Conservation (phyloP, 2,888 invertebrate genomes). For the Nomada hirtipes region DNA sequence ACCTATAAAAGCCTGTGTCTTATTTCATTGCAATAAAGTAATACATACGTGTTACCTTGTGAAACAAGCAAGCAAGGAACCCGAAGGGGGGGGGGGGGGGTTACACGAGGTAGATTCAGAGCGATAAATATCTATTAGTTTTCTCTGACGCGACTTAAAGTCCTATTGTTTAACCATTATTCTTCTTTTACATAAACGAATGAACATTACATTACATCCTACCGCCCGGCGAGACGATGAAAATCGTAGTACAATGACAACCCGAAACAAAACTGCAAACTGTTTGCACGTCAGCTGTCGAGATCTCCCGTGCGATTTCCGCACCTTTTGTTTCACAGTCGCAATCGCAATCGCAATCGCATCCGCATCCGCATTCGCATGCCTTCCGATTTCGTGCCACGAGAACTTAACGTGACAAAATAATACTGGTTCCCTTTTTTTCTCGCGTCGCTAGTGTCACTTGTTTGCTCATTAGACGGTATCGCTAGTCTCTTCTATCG, state of each 20-base stretch:
- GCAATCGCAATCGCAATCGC: no score
- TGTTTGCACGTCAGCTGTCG: slow-evolving; percentile 1
- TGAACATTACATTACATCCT: slow-evolving; percentile 2
- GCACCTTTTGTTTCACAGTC: no score
- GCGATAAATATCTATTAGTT: slow-evolving; percentile 23
- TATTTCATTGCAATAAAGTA: neutral
- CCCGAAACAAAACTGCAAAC: slow-evolving; percentile 12
- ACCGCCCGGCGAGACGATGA: neutral
- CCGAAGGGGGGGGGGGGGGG: neutral
- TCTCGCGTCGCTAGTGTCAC: neutral
- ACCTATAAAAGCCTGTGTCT: neutral
- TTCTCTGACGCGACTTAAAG: neutral
- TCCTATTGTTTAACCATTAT: neutral
- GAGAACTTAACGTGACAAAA: slow-evolving; percentile 10
- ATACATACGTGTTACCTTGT: slow-evolving; percentile 16
- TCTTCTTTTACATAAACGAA: slow-evolving; percentile 13
- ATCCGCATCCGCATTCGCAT: no score
- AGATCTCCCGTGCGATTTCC: neutral
- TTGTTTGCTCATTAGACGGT: slow-evolving; percentile 3
- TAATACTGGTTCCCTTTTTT: slow-evolving; percentile 29
- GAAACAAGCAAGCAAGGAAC: slow-evolving; percentile 13
- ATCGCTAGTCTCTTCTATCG: neutral
- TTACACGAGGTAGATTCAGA: slow-evolving; percentile 26
- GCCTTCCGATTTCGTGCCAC: neutral
- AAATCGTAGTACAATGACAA: slow-evolving; percentile 2